Conservation (phyloP, 2,888 invertebrate species). For the Drosophila nr. fundita region DNA sequence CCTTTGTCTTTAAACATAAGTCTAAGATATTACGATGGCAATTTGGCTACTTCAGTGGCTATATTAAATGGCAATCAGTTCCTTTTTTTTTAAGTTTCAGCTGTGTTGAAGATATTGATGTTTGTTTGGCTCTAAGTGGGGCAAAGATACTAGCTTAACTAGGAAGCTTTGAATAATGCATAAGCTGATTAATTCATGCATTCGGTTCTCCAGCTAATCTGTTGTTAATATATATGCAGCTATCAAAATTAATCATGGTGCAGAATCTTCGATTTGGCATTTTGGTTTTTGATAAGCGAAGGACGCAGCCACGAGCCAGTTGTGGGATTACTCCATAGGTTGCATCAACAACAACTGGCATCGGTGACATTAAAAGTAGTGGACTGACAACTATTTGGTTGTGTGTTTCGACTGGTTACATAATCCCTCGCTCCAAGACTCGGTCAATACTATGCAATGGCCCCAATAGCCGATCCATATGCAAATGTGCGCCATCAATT, state of each 20-base stretch:
- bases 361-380: conserved; percentile 64
- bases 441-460: conserved; percentile 75
- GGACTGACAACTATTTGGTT: conserved; percentile 45
- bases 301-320: conserved; percentile 42
- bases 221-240: conserved; percentile 14
- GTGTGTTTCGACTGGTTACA: conserved; percentile 63
- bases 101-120: background rate
- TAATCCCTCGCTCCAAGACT: conserved; percentile 43
- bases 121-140: conserved; percentile 2
- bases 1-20: background rate
- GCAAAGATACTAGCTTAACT: background rate
- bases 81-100: background rate
- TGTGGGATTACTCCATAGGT: conserved; percentile 45
- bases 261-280: conserved; percentile 34
- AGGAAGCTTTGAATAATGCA: conserved; percentile 54
- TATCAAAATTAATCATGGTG: conserved; percentile 21
- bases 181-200: conserved; percentile 12
- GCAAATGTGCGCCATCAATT: conserved; percentile 65
- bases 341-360: conserved; percentile 30
- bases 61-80: background rate
- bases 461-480: conserved; percentile 68
- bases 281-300: conserved; percentile 20
- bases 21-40: background rate
- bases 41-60: background rate
- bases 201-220: conserved; percentile 18